Evolutionary conservation across 2,888 invertebrate genomes (phyloP).

Genomic region (Nebria brevicollis): DNA sequence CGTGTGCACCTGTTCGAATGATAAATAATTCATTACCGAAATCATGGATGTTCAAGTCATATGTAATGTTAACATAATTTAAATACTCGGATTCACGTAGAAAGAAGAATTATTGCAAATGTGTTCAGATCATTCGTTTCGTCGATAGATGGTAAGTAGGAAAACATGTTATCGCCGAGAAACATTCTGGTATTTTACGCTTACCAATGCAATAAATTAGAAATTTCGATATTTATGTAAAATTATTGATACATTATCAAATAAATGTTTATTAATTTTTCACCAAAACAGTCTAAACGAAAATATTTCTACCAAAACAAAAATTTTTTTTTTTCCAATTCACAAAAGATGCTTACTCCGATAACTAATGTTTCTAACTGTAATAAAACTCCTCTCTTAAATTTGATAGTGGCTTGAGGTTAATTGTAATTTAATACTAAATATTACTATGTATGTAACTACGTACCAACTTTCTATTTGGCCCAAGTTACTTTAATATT

Average conservation of each 20-base stretch:
- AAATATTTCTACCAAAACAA: too few species aligned
- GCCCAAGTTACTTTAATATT: constrained; percentile 1
- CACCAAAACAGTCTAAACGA: too few species aligned
- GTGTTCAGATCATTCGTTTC: neutral
- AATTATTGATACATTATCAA: neutral
- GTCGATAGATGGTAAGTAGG: neutral
- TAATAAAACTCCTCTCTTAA: neutral
- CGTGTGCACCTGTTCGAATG: neutral
- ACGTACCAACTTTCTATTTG: neutral
- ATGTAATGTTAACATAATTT: neutral
- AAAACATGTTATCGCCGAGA: neutral
- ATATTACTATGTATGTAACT: neutral
- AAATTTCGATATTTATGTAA: neutral
- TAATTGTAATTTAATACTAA: neutral
- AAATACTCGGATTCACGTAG: neutral
- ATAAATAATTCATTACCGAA: neutral
- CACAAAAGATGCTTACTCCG: neutral
- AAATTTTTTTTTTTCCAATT: neutral
- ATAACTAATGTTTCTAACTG: neutral
- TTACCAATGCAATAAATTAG: neutral
- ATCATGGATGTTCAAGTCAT: neutral
- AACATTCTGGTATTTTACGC: neutral
- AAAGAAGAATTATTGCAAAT: neutral
- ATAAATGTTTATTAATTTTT: neutral
- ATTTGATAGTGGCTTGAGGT: neutral